Evolutionary conservation across 2,113 vertebrate species (phyloP).

Genomic region (Saccopteryx bilineata): DNA sequence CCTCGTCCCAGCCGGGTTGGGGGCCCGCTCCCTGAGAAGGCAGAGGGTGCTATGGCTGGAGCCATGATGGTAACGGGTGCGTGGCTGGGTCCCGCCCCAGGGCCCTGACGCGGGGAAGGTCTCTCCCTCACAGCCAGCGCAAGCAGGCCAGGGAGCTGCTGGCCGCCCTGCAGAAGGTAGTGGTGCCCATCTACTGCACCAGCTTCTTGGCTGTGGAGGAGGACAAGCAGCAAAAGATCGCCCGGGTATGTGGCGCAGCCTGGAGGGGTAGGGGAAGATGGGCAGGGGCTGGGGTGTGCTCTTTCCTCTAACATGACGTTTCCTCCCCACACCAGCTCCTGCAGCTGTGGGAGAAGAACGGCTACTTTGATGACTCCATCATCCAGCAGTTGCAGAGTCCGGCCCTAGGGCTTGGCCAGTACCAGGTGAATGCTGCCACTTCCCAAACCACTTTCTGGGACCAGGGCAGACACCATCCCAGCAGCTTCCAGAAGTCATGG

Average conservation of each 20-base stretch:
- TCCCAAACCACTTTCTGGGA: accelerated
- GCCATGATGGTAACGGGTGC: conserved; percentile 77
- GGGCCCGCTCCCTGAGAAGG: conserved; percentile 45
- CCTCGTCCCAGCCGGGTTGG: conserved; percentile 15
- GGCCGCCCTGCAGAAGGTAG: conserved; percentile 98
- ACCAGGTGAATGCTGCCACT: conserved; percentile 90
- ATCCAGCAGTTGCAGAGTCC: conserved; percentile 99
- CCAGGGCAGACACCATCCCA: background rate
- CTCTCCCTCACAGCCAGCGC: conserved; percentile 91
- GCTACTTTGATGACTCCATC: conserved; percentile 97
- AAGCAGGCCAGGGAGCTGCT: conserved; percentile 98
- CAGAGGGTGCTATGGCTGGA: conserved; percentile 78
- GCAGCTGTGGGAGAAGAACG: conserved; percentile 98
- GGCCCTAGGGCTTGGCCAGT: conserved; percentile 96
- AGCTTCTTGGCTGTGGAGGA: conserved; percentile 98
- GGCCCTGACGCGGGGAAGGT: conserved; percentile 82
- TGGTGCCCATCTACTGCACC: conserved; percentile 99
- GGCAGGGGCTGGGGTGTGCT: accelerated
- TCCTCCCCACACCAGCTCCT: conserved; percentile 90
- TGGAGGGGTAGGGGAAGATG: accelerated
- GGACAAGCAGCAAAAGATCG: conserved; percentile 99
- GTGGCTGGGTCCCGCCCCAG: conserved; percentile 81
- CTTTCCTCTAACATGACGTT: background rate
- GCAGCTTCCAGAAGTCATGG: background rate
- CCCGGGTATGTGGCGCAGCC: conserved; percentile 88